Base-by-base conservation (phyloP, 2,888 invertebrate species). In the Pyrrhia umbra region DNA sequence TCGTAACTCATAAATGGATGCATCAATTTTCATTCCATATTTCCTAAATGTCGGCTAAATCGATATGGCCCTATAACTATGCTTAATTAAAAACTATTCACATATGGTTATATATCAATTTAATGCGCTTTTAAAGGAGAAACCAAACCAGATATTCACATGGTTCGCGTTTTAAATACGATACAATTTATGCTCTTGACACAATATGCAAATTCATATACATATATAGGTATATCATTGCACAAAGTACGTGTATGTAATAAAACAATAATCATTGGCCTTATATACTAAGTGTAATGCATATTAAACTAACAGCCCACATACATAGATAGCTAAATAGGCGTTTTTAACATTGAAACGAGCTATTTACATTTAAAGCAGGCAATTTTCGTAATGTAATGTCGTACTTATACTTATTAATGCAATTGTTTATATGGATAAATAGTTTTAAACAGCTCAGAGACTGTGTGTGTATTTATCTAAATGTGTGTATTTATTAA, bases 341-440 rank as follows among this genome's bases (percentile, higher is more conserved):
- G 20, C 25, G 6, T 27, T 71, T 55, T 55, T 50, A 46, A 55
- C 54, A 60, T 61, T 61, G 16, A 63, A 66, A 56, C 40, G 9
- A 50, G 59, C 46, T 50, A 71, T 71, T 77, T 65, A 67, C 47
- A 75, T 71, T 61, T 10, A 52, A 47, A 58, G 1, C 10, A 50
- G 43, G 39, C 43, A 45, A 43, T 64, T 72, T 73, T 75, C 40
- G 66, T 43, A 61, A 62, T 56, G 23, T 9, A 2, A 50, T 55
- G 39, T 25, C 6, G 43, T 59, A 49, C 16, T 55, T 50, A 40
- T 10, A 27, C 13, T 42, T 43, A 47, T 20, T 30, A 49, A 21
- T 43, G 59, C 27, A 37, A 65, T 67, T 46, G 46, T 34, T 55
- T 45, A 8, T 30, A 4, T 5, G n/a, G 23, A 23, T n/a, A n/a